Conservation (phyloP, 2,797 vertebrate genomes). For the Siniperca obscura region DNA sequence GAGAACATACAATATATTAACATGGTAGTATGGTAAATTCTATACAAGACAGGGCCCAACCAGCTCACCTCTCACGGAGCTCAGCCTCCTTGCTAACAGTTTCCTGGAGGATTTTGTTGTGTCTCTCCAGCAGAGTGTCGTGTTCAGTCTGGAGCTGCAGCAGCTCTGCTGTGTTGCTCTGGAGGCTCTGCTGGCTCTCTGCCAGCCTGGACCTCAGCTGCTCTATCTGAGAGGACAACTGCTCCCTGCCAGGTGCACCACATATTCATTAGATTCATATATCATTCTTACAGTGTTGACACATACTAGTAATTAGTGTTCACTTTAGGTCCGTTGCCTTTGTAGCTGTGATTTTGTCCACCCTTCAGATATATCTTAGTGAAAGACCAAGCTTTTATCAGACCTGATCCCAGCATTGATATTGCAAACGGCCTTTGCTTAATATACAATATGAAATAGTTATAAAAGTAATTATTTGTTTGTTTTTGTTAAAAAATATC, state of each 20-base stretch:
- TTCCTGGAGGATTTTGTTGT: conserved; percentile 98
- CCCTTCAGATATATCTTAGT: neutral
- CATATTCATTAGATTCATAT: conserved; percentile 19
- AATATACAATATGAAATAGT: neutral
- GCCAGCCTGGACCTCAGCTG: conserved; percentile 90
- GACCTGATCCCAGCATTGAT: neutral
- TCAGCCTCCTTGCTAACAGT: conserved; percentile 94
- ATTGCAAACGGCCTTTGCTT: neutral
- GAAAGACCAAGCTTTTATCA: neutral
- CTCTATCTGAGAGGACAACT: conserved; percentile 88
- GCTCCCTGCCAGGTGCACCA: conserved; percentile 85
- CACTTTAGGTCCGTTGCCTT: neutral
- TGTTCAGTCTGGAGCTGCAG: conserved; percentile 92
- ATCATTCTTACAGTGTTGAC: neutral
- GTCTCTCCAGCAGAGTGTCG: conserved; percentile 93
- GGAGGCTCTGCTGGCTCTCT: conserved; percentile 91
- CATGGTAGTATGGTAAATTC: neutral
- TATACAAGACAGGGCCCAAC: neutral
- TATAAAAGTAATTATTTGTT: neutral
- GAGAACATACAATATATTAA: neutral
- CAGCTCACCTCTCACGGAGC: conserved; percentile 92
- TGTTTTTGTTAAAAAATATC: neutral
- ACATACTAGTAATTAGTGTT: neutral
- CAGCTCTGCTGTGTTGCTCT: conserved; percentile 87
- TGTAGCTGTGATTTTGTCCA: neutral